Evolutionary conservation across 2,113 vertebrate species (phyloP), one percentile per base, ranked within the genome.

Genomic region (Periophthalmodon schlosseri): DNA sequence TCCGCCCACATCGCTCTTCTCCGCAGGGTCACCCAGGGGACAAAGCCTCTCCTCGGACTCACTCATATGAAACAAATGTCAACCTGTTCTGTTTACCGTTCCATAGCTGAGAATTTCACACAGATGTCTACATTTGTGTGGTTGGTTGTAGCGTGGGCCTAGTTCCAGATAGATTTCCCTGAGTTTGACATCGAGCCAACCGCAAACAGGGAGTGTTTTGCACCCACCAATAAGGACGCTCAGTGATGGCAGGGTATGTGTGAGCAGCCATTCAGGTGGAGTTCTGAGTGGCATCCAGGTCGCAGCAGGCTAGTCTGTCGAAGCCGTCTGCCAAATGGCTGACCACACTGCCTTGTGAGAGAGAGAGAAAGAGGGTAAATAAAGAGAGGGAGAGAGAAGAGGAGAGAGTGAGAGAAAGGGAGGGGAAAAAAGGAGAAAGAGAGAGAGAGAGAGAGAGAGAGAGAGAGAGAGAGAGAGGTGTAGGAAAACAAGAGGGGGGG

Each of bases 281-380:
- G 57, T 60, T 83, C 73, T 85, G 84, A 88, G 78, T 73, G 60
- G 50, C 73, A 74, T 88, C 83, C 86, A 83, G 73, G 65, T 70
- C 84, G 84, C 89, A 85, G 89, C 86, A 73, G 85, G 88, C 73
- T 87, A 79, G 86, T 88, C 88, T 91, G 85, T 72, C 78, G 83
- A 73, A 50, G 70, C 21, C 21, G 56, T 78, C 81, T 84, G 85
- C 86, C 87, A 88, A 80, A 90, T 72, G 84, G 18, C 82, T 86
- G 88, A 86, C 90, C 82, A 79, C 83, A 79, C 80, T 76, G 84
- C 5, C 15, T 79, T 34, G 80, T 34, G 72, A 68, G 66, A 87
- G 66, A 78, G 75, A 78, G 21, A 23, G 54, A 21, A 0, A 12
- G 15, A 18, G 20, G n/a, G n/a, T 5, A 21, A 21, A 56, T 16